phyloP scores from a whole-genome alignment of 2,888 invertebrate species.

The Xylophagus ater region DNA sequence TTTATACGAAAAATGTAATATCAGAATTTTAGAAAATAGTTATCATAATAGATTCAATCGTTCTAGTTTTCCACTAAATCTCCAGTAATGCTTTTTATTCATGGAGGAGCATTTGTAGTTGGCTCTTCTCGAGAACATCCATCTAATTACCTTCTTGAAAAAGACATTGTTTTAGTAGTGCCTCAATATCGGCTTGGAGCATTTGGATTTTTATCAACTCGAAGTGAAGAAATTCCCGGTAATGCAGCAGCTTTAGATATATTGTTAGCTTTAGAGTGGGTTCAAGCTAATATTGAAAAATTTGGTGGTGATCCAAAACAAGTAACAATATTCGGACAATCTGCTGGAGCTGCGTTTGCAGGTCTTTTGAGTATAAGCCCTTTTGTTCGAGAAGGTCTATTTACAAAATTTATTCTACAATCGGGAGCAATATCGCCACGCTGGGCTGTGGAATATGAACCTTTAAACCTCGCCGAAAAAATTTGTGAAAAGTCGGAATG shows the following conservation, averaged over 20 bases:
- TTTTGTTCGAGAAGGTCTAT: constrained; percentile 29
- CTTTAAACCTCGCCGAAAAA: constrained; percentile 30
- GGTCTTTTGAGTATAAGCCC: constrained; percentile 40
- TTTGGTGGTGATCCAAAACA: constrained; percentile 43
- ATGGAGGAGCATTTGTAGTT: constrained; percentile 38
- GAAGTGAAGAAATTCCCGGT: constrained; percentile 41
- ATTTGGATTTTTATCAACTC: constrained; percentile 43
- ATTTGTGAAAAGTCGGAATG: constrained; percentile 36
- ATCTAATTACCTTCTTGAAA: constrained; percentile 38
- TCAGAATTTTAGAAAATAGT: background rate
- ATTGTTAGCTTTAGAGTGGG: constrained; percentile 43
- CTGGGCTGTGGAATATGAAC: constrained; percentile 40
- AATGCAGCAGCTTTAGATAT: constrained; percentile 45
- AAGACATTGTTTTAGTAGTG: constrained; percentile 41
- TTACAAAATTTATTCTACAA: constrained; percentile 42
- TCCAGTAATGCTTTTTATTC: constrained; percentile 40
- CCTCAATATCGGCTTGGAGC: constrained; percentile 43
- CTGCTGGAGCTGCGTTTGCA: constrained; percentile 42
- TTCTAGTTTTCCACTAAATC: background rate
- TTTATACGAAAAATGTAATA: constrained; percentile 35
- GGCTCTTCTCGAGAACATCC: constrained; percentile 35
- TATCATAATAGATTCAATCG: background rate
- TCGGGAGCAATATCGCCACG: constrained; percentile 42
- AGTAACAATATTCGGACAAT: constrained; percentile 45
- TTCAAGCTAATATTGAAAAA: constrained; percentile 38